Conservation (phyloP, 2,888 invertebrate species). For the Chrysolina americana region DNA sequence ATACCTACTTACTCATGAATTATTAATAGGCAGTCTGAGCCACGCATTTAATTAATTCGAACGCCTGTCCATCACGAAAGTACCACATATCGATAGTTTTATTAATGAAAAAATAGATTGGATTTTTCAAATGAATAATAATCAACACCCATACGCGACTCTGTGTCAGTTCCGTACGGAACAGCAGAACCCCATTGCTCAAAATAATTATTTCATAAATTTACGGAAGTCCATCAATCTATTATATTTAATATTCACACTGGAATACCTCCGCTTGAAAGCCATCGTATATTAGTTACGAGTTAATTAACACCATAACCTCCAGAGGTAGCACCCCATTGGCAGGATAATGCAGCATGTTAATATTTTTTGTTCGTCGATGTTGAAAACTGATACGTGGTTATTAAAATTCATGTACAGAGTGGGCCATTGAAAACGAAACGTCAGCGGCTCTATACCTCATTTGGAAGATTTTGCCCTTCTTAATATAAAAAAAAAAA, state of each 20-base stretch:
- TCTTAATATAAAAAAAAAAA: too few relatives aligned
- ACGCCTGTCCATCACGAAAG: not conserved
- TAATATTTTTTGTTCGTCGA: conserved; percentile 22
- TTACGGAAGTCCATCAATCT: conserved; percentile 26
- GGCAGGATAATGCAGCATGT: conserved; percentile 29
- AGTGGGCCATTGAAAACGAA: too few relatives aligned
- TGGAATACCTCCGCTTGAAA: not conserved
- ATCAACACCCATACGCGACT: conserved; percentile 2
- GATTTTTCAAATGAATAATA: conserved; percentile 14
- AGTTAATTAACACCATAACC: conserved; percentile 33
- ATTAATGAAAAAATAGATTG: conserved; percentile 19
- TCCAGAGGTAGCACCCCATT: conserved; percentile 30
- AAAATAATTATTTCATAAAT: conserved; percentile 22
- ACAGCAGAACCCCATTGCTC: conserved; percentile 17
- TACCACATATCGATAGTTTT: conserved; percentile 15
- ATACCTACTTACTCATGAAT: not conserved
- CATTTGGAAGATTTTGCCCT: too few relatives aligned
- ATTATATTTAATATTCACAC: conserved; percentile 21
- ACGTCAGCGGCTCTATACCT: too few relatives aligned
- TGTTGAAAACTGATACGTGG: too few relatives aligned
- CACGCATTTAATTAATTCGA: not conserved
- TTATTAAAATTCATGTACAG: too few relatives aligned
- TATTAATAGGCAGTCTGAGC: not conserved
- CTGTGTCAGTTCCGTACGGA: not conserved
- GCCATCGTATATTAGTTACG: not conserved